phyloP scores from a whole-genome alignment of 2,888 invertebrate species.

The Cataglyphis rosenhaueri region DNA sequence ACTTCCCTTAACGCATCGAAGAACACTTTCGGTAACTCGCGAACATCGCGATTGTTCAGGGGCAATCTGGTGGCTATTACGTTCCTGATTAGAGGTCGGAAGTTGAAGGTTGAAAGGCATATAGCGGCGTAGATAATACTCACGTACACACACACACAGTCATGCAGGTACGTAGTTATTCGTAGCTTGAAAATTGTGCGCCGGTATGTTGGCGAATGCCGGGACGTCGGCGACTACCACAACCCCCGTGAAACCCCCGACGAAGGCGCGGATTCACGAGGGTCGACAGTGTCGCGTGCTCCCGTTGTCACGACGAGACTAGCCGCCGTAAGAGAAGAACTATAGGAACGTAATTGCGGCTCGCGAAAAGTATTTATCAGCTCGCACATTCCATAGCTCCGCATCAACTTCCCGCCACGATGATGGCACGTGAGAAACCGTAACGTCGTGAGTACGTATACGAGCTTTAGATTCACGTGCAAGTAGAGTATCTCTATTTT shows the following conservation, averaged over 20 bases:
- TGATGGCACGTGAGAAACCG: conserved; percentile 36
- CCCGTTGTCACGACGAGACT: conserved; percentile 73
- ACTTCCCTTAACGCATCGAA: not conserved
- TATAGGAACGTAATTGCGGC: conserved; percentile 73
- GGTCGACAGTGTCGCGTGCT: conserved; percentile 81
- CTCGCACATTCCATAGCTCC: not conserved
- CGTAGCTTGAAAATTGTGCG: conserved; percentile 64
- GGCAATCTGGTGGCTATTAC: conserved; percentile 15
- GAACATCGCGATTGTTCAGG: conserved; percentile 14
- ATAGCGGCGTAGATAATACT: conserved; percentile 59
- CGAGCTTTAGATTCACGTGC: not conserved
- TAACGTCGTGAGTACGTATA: conserved; percentile 22
- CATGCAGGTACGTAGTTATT: conserved; percentile 30
- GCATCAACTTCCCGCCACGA: conserved; percentile 14
- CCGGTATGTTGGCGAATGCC: conserved; percentile 66
- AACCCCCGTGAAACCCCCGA: conserved; percentile 59
- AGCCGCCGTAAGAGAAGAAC: conserved; percentile 58
- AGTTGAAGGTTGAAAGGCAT: conserved; percentile 65
- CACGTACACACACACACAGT: conserved; percentile 1
- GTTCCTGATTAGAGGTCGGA: conserved; percentile 50
- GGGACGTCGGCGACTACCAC: conserved; percentile 73
- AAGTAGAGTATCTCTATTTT: not conserved
- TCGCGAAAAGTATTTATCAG: conserved; percentile 56
- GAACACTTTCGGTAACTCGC: not conserved
- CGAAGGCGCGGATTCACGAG: conserved; percentile 67